Base-by-base conservation (phyloP, 2,113 vertebrate species). In the Calcarius ornatus region DNA sequence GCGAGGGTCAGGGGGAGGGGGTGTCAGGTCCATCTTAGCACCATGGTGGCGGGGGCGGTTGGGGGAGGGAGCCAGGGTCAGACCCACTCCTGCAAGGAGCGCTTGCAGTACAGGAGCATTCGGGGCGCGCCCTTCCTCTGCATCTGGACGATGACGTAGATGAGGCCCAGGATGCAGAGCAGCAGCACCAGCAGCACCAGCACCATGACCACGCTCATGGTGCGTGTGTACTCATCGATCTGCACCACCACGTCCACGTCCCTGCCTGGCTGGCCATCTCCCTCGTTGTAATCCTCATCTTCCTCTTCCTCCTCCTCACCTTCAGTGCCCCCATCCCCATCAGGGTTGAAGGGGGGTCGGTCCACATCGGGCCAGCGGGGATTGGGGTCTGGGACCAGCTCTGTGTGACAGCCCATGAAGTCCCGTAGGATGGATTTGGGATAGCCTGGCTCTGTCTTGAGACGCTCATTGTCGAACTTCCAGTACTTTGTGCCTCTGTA, bases 21-120 rank as follows among this genome's bases (percentile, higher is more conserved):
- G 65, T 53, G 70, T 96, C 97, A 96, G 81, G 73, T 92, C 64
- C 72, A 43, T 91, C 28, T 96, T 98, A 99, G 99, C 99, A 99
- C 98, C 98, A 98, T 97, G 97, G 95, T 94, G 95, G 93, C 3
- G 68, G 96, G 95, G 61, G 57, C 0, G 0, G 66, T 35, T 21
- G 30, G 84, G 96, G 96, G 95, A 88, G 59, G 94, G 85, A 93
- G 95, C 97, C 86, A 16, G 84, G 86, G 64, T 99, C 98, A 99
- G 95, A 99, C 99, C 99, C 99, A 99, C 90, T 99, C 99, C 97
- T 99, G 99, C 97, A 99, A 96, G 8, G 99, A 99, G 87, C 99
- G 99, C 96, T 99, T 99, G 98, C 99, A 99, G 98, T 99, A 99
- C 81, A 99, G 97, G 79, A 99, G 98, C 97, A 99, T 97, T 64